Evolutionary conservation across 2,113 vertebrate species (phyloP), one percentile per base, ranked within the genome.

Genomic region (Pomatostomus ruficeps): DNA sequence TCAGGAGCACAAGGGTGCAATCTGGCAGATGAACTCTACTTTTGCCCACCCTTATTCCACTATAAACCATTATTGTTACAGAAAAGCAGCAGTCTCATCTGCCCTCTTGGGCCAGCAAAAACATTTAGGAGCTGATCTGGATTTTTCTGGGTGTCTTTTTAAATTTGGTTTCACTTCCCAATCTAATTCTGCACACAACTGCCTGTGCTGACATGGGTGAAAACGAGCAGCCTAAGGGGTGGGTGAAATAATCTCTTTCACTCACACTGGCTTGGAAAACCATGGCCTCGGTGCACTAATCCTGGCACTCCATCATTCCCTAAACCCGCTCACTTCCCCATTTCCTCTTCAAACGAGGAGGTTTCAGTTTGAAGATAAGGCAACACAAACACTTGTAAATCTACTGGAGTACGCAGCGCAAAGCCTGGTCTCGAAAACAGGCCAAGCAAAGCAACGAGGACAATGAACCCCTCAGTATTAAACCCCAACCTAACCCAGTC

Each of bases 181-280:
- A 6, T 42, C 35, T 79, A 49, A 49, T 65, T 79, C 54, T 58
- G 82, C 75, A 13, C 55, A 45, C 54, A 62, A 76, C 58, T 28
- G 46, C 82, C 38, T 90, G 91, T 74, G 75, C 92, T 90, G 90
- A 83, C 88, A 82, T 0, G 71, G 95, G 17, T 85, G 67, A 80
- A 93, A 96, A 92, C 2, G 42, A 73, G 65, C 75, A 92, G 85
- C 94, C 94, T 92, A 76, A 93, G 75, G 88, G 75, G 45, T 49
- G 92, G 82, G 85, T 20, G 92, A 90, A 91, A 31, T 82, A 43
- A 18, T 22, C 59, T 26, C 51, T 62, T 75, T 79, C 63, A 24
- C n/a, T n/a, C n/a, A n/a, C n/a, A n/a, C 29, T 28, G 28, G 48
- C 57, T 72, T 51, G 72, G 63, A 79, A 93, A 86, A 67, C 63